Percentiles rank a stretch among this genome's conserved stretches.
phyloP scores from a whole-genome alignment of 2,797 vertebrate genomes.

The Sebastes diaconus region DNA sequence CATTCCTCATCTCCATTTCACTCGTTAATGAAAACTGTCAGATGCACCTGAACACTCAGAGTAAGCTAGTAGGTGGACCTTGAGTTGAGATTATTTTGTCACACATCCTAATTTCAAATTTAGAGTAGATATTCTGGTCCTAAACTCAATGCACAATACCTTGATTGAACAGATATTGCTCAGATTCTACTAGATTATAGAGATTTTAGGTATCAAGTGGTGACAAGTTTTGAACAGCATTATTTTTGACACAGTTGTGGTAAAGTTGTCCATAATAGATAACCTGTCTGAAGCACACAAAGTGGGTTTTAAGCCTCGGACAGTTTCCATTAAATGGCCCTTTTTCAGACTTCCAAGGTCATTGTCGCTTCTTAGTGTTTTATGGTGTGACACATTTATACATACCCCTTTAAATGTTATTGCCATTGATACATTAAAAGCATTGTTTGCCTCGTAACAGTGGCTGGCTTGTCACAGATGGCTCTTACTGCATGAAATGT shows the following conservation, averaged over 20 bases:
- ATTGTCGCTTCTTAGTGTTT: background rate
- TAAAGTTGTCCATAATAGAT: background rate
- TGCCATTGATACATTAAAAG: background rate
- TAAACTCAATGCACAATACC: background rate
- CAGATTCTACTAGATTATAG: too few species aligned
- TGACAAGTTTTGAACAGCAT: background rate
- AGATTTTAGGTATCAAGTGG: background rate
- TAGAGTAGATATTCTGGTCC: background rate
- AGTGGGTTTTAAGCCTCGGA: background rate
- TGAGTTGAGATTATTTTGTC: background rate
- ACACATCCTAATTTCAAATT: background rate
- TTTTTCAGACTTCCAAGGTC: conserved; percentile 5
- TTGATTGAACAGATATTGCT: background rate
- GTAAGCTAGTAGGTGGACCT: background rate
- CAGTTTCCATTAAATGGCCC: background rate
- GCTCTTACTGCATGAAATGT: background rate
- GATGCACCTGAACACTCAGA: background rate
- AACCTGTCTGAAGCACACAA: background rate
- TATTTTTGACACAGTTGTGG: background rate
- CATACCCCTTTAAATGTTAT: background rate
- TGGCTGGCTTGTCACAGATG: background rate
- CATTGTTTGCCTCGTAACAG: background rate
- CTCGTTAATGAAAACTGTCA: background rate
- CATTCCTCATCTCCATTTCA: background rate
- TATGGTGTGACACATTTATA: background rate